phyloP scores from a whole-genome alignment of 2,888 invertebrate genomes.

The Caprella mutica region DNA sequence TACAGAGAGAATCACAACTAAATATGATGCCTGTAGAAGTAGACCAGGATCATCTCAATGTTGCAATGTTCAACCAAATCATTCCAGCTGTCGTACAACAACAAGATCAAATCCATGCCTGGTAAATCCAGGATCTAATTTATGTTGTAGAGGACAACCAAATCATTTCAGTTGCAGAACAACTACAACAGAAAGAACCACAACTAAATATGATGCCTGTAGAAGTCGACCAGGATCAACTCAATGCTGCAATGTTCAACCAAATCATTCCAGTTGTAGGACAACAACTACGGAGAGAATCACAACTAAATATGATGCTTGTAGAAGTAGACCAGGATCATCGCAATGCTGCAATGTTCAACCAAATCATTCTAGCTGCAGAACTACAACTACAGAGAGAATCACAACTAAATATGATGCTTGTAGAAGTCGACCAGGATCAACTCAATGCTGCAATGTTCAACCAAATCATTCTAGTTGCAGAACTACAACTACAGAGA shows the following conservation, averaged over 20 bases:
- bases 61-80: background rate
- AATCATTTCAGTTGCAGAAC: too few relatives aligned
- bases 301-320: too few relatives aligned
- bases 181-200: too few relatives aligned
- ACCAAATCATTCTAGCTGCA: slow-evolving; percentile 43
- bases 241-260: too few relatives aligned
- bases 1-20: slow-evolving; percentile 11
- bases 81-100: too few relatives aligned
- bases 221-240: too few relatives aligned
- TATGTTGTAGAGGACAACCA: slow-evolving; percentile 9
- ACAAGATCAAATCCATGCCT: slow-evolving; percentile 9
- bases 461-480: slow-evolving; percentile 3
- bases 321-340: background rate
- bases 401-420: slow-evolving; percentile 4
- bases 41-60: background rate
- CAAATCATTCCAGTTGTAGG: too few relatives aligned
- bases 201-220: too few relatives aligned
- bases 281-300: background rate
- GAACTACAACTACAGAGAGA: slow-evolving; percentile 22
- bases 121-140: background rate
- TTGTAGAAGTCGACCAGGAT: slow-evolving; percentile 10
- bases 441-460: slow-evolving; percentile 8
- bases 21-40: background rate
- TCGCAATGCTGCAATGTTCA: slow-evolving; percentile 16
- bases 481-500: too few relatives aligned